Base-by-base conservation (phyloP, 1,140 invertebrate species). In the Solen grandis region DNA sequence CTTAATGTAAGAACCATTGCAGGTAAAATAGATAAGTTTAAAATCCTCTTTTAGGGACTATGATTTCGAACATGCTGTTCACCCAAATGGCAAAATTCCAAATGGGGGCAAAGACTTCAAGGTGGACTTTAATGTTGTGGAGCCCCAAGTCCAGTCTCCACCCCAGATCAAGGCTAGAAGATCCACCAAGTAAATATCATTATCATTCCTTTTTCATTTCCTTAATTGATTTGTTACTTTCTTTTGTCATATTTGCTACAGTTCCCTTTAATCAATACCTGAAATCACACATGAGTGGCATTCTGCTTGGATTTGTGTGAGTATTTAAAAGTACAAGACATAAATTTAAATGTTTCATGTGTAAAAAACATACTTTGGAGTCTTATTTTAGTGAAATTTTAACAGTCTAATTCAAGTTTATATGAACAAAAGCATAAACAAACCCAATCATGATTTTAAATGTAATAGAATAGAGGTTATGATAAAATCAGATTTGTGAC, bases 21-120 rank as follows among this genome's bases (percentile, higher is more conserved):
- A 8, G 31, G 14, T 22, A 22, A 46, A 41, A 36, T 8, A 19
- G 27, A 4, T 55, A 55, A 55, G 19, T 55, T 19, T 5, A 19
- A 8, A 55, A 4, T 27, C 27, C 19, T 8, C 27, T 55, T 5
- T 55, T 27, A 4, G 27, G n/a, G n/a, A 55, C 54, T 55, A 55
- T 5, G 5, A n/a, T 5, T 5, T 8, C 19, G 19, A 5, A 55
- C 27, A 55, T 4, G 5, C 19, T 5, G 27, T 4, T 55, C 4
- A 22, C 27, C 27, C 27, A 4, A 69, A 69, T 33, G 66, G 50
- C 1, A 8, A 29, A n/a, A n/a, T 69, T 31, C 2, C 41, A 52
- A 69, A 69, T 55, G 66, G 66, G 35, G 46, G 50, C 3, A 27
- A 27, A n/a, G 29, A 69, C 29, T 69, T 69, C 19, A 69, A 69